Percentiles rank a stretch among this genome's conserved stretches.
These are phyloP conservation scores for Branchellion lobata DNA, from an alignment of 2,888 invertebrate genomes.

Conservation along the genomic window DNA sequence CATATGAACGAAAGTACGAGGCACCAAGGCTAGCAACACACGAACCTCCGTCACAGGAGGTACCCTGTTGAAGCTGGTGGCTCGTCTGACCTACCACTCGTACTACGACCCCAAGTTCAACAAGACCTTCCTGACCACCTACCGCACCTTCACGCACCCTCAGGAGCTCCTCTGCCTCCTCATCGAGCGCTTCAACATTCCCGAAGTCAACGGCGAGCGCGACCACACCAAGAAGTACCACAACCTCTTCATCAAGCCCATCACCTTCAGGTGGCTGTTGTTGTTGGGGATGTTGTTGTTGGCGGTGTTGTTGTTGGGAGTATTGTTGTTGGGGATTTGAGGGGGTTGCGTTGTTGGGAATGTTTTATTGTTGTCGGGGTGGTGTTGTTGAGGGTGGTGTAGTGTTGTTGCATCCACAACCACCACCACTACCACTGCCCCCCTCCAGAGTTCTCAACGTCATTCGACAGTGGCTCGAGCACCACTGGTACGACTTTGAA, in stretches of 20 bases:
- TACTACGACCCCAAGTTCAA: constrained; percentile 84
- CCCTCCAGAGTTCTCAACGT: constrained; percentile 85
- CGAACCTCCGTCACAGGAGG: too few relatives aligned
- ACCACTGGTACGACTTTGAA: constrained; percentile 98
- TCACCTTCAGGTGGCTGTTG: constrained; percentile 76
- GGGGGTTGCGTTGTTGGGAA: too few relatives aligned
- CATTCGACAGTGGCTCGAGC: constrained; percentile 92
- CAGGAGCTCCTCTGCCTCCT: constrained; percentile 82
- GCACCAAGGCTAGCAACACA: too few relatives aligned
- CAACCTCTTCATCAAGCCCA: constrained; percentile 94
- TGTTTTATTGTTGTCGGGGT: too few relatives aligned
- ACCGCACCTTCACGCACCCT: constrained; percentile 71
- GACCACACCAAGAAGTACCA: constrained; percentile 73
- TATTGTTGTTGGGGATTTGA: too few relatives aligned
- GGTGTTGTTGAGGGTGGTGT: too few relatives aligned
- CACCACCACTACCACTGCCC: not conserved
- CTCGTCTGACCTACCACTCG: constrained; percentile 93
- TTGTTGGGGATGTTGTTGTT: too few relatives aligned
- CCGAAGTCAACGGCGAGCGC: not conserved
- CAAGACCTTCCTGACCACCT: constrained; percentile 91
- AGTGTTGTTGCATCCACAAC: not conserved
- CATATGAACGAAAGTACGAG: too few relatives aligned
- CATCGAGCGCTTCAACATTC: constrained; percentile 63
- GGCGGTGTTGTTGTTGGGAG: too few relatives aligned
- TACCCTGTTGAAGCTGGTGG: constrained; percentile 88